Conservation (phyloP, 2,113 vertebrate genomes). For the Emydocephalus ijimae region DNA sequence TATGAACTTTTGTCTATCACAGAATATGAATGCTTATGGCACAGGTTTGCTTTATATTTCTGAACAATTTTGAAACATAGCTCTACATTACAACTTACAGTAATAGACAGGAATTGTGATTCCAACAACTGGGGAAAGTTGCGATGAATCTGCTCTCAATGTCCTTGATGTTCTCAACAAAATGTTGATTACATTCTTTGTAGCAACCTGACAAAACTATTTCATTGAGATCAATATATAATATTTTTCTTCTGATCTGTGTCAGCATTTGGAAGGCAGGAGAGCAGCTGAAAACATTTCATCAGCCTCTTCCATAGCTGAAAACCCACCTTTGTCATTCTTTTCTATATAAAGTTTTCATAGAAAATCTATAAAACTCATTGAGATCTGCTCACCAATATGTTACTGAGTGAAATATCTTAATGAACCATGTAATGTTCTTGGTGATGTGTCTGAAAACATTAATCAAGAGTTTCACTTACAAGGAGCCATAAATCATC, state of each 20-base stretch:
- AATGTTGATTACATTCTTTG: neutral
- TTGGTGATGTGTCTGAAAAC: conserved; percentile 37
- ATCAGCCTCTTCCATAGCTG: conserved; percentile 22
- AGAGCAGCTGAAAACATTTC: neutral
- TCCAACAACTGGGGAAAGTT: neutral
- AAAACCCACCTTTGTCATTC: neutral
- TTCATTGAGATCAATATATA: conserved; percentile 9
- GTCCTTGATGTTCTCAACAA: neutral
- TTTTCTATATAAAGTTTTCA: neutral
- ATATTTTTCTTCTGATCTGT: neutral
- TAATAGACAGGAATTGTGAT: neutral
- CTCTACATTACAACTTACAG: neutral
- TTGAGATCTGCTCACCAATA: conserved; percentile 11
- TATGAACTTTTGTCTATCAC: no score
- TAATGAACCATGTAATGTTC: conserved; percentile 38
- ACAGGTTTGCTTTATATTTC: neutral
- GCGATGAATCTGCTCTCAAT: neutral
- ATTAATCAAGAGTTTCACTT: conserved; percentile 54
- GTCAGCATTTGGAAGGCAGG: neutral
- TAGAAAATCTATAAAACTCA: neutral
- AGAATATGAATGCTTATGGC: neutral
- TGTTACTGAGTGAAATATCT: conserved; percentile 29
- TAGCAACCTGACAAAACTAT: neutral
- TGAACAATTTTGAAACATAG: neutral
- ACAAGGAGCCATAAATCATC: conserved; percentile 45